Evolutionary conservation across 1,140 invertebrate genomes (phyloP), one percentile per base, ranked within the genome.

Genomic region (Scylla paramamosain): DNA sequence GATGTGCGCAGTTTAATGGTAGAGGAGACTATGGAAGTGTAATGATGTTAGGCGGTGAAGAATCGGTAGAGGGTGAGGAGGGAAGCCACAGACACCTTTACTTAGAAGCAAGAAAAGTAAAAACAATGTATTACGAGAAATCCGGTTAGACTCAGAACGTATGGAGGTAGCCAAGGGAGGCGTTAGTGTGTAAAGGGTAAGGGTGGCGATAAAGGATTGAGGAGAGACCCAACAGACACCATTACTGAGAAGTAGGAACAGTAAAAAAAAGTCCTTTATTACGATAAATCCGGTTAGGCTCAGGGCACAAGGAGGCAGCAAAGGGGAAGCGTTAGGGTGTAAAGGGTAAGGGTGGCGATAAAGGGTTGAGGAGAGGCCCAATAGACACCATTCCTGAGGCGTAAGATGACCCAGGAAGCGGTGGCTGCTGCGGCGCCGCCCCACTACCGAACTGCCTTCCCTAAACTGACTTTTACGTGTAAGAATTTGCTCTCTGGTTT

Each of bases 401-500:
- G 94, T 92, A 95, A 95, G 59, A 8, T 10, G 82, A 95, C 28
- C 91, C 94, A 95, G 94, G 94, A 95, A 92, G 94, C 32, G 77
- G 90, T 59, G 90, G 93, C 90, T 45, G 29, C 12, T 95, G 67
- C 29, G 94, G 90, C 29, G 32, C 94, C 48, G 14, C 29, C 32
- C 59, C 87, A 90, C 93, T 90, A 82, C 89, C 32, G 77, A 28
- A 87, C 90, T 92, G 90, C 88, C 91, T 92, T 48, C 89, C 31
- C 59, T 59, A 88, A 92, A 86, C 83, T 84, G 29, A 92, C 91
- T 95, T 95, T 95, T 95, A 95, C 94, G 83, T 95, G 94, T 95
- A 95, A 95, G 94, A 92, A 91, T 95, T 92, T 95, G 94, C 82
- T 92, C 94, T 95, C 94, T 95, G 94, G 91, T 95, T 95, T 95